phyloP scores from a whole-genome alignment of 2,797 vertebrate species.

The Serranus cabrilla region DNA sequence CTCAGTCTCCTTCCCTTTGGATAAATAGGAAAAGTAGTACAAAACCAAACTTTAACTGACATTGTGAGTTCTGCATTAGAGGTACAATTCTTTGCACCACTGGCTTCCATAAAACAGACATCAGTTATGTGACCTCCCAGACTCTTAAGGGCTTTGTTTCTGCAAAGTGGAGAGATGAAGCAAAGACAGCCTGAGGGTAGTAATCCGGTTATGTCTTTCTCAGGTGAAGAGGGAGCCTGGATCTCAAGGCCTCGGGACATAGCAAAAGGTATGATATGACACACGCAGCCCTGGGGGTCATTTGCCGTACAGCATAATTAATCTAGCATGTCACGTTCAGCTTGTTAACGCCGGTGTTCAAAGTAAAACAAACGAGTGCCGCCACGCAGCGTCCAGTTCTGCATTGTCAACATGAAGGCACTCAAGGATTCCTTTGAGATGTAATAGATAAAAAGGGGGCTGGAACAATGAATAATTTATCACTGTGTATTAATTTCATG shows the following conservation, averaged over 20 bases:
- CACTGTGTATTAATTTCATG: conserved; percentile 78
- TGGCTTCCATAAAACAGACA: conserved; percentile 47
- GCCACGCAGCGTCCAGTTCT: conserved; percentile 63
- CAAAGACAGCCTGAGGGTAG: conserved; percentile 62
- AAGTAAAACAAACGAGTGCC: conserved; percentile 76
- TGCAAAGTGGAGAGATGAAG: conserved; percentile 66
- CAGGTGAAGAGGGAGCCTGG: conserved; percentile 52
- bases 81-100: conserved; percentile 16
- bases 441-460: conserved; percentile 72
- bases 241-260: conserved; percentile 60
- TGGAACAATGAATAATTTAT: conserved; percentile 83
- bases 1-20: background rate
- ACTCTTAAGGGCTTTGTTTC: conserved; percentile 55
- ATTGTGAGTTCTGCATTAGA: conserved; percentile 28
- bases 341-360: conserved; percentile 81
- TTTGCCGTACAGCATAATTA: conserved; percentile 71
- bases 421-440: conserved; percentile 72
- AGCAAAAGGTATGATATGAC: conserved; percentile 59
- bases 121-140: conserved; percentile 55
- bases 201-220: conserved; percentile 62
- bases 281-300: conserved; percentile 69
- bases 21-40: conserved; percentile 24
- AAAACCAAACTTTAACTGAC: conserved; percentile 35
- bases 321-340: conserved; percentile 72
- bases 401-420: conserved; percentile 75